Evolutionary conservation across 2,797 vertebrate genomes (phyloP).

Genomic region (Macropus fuliginosus): DNA sequence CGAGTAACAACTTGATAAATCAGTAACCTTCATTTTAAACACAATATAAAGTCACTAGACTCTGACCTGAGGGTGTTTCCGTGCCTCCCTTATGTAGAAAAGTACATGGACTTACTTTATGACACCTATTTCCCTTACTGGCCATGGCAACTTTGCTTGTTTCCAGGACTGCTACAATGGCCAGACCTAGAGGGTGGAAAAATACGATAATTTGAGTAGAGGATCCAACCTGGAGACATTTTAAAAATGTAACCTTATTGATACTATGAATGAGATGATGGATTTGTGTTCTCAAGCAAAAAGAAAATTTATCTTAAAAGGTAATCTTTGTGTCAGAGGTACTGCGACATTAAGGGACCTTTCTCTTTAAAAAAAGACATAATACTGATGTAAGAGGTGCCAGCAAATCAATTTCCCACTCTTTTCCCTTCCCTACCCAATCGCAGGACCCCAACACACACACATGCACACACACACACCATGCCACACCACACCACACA

Average conservation of each 20-base stretch:
- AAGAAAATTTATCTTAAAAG: background rate
- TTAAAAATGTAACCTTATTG: background rate
- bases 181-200: background rate
- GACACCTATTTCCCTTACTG: background rate
- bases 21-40: background rate
- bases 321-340: background rate
- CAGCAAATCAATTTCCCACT: background rate
- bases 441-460: background rate
- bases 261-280: background rate
- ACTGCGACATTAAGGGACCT: background rate
- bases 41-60: slow-evolving; percentile 3
- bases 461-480: too few relatives aligned
- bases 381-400: background rate
- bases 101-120: background rate
- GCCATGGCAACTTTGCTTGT: background rate
- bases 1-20: slow-evolving; percentile 32
- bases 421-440: background rate
- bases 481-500: too few relatives aligned
- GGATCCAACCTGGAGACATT: background rate
- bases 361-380: background rate
- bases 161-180: background rate
- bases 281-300: background rate
- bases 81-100: background rate
- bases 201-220: background rate
- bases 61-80: background rate